phyloP scores from a whole-genome alignment of 2,888 invertebrate species.

The Cheilosia soror region DNA sequence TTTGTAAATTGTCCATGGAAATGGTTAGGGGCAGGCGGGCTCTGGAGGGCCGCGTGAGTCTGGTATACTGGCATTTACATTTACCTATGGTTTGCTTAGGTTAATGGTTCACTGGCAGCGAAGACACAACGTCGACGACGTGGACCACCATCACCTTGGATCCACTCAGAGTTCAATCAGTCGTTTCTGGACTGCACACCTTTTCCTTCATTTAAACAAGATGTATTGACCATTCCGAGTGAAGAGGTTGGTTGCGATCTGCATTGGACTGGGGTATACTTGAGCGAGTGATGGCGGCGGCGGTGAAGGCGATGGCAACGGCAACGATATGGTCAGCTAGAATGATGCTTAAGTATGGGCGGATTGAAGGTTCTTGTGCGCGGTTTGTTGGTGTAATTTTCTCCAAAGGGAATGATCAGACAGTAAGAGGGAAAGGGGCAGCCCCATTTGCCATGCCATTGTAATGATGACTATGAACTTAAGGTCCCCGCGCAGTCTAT shows the following conservation, averaged over 20 bases:
- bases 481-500: slow-evolving; percentile 49
- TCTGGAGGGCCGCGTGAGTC: slow-evolving; percentile 1
- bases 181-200: slow-evolving; percentile 61
- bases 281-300: slow-evolving; percentile 32
- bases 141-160: slow-evolving; percentile 64
- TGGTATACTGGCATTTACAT: slow-evolving; percentile 56
- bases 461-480: slow-evolving; percentile 67
- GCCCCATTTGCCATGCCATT: slow-evolving; percentile 61
- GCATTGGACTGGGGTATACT: slow-evolving; percentile 62
- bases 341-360: slow-evolving; percentile 69
- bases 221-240: slow-evolving; percentile 68
- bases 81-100: slow-evolving; percentile 68
- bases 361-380: slow-evolving; percentile 65
- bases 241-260: slow-evolving; percentile 57
- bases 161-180: slow-evolving; percentile 70
- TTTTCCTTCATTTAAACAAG: slow-evolving; percentile 70
- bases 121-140: slow-evolving; percentile 37
- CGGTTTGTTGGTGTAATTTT: slow-evolving; percentile 56
- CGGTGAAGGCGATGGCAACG: neutral
- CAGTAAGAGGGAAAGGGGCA: neutral
- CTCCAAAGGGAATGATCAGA: neutral
- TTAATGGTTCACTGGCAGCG: slow-evolving; percentile 71
- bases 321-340: slow-evolving; percentile 48
- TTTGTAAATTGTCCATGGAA: slow-evolving; percentile 74
- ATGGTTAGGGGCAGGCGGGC: slow-evolving; percentile 54